Conservation (phyloP, 1,140 invertebrate genomes). For the Glossosoma conforme region DNA sequence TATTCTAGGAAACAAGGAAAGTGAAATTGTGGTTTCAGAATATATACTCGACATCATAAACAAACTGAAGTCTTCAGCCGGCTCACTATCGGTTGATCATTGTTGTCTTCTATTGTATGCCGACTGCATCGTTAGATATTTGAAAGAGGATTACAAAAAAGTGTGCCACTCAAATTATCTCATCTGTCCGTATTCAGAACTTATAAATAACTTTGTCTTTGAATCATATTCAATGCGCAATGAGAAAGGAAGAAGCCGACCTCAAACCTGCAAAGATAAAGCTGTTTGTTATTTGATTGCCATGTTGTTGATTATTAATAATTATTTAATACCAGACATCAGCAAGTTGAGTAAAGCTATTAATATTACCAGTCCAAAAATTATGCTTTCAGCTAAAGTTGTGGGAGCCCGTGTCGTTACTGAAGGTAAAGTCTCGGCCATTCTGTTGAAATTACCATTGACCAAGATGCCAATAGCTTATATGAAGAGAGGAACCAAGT, state of each 20-base stretch:
- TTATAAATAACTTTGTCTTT: conserved; percentile 19
- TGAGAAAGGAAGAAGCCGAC: conserved; percentile 24
- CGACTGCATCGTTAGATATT: conserved; percentile 25
- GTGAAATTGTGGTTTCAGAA: conserved; percentile 13
- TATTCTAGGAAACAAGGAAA: conserved; percentile 7
- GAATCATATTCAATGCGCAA: conserved; percentile 22
- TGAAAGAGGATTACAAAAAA: conserved; percentile 18
- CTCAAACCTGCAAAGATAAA: conserved; percentile 26
- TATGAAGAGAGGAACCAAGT: too few species aligned
- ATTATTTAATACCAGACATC: conserved; percentile 16
- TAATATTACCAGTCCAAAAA: conserved; percentile 6
- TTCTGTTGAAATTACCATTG: conserved; percentile 24
- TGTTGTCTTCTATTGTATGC: conserved; percentile 24
- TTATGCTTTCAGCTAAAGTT: conserved; percentile 19
- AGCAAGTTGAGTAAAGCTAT: conserved; percentile 13
- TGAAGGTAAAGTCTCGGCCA: background rate
- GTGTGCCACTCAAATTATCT: conserved; percentile 9
- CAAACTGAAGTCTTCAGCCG: conserved; percentile 1
- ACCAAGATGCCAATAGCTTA: too few species aligned
- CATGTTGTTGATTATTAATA: conserved; percentile 18
- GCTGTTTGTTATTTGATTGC: conserved; percentile 23
- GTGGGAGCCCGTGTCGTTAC: conserved; percentile 18
- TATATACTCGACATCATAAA: conserved; percentile 17
- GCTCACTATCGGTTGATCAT: background rate
- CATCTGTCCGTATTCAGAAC: conserved; percentile 21